A percentile compares a stretch with the other conserved stretches of the same genome.
Conservation (phyloP, 1,140 invertebrate genomes). For the Hyposmocoma kahamanoa region DNA sequence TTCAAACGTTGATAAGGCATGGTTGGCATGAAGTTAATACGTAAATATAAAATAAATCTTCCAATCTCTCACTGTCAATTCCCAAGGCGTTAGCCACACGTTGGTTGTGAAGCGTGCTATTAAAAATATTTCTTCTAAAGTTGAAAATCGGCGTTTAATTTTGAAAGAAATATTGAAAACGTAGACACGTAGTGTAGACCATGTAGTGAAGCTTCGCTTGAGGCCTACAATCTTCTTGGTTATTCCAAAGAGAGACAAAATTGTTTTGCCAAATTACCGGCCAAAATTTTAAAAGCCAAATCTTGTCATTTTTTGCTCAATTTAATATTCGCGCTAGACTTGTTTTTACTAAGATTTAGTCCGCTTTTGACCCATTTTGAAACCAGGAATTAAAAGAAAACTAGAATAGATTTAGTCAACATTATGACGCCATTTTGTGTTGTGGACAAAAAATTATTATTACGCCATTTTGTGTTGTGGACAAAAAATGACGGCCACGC, state of each 20-base stretch:
- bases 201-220: constrained; percentile 64
- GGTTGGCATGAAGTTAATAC: constrained; percentile 56
- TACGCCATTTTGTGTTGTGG: too few relatives aligned
- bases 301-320: constrained; percentile 52
- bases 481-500: constrained; percentile 16
- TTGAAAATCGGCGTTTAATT: constrained; percentile 8
- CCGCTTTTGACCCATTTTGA: too few relatives aligned
- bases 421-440: not conserved
- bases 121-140: constrained; percentile 44
- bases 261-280: constrained; percentile 56
- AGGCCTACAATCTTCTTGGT: constrained; percentile 55
- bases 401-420: constrained; percentile 1
- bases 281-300: constrained; percentile 52
- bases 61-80: constrained; percentile 67
- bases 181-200: constrained; percentile 67
- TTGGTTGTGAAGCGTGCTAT: constrained; percentile 71
- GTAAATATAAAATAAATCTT: constrained; percentile 37
- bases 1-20: constrained; percentile 26
- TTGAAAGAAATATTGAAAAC: constrained; percentile 39
- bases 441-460: too few relatives aligned
- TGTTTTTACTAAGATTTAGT: not conserved
- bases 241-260: constrained; percentile 22
- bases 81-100: constrained; percentile 59
- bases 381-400: not conserved
- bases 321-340: not conserved